A percentile compares a stretch with the other conserved stretches of the same genome.
Conservation (phyloP, 2,797 vertebrate genomes). For the Propithecus deckenii region DNA sequence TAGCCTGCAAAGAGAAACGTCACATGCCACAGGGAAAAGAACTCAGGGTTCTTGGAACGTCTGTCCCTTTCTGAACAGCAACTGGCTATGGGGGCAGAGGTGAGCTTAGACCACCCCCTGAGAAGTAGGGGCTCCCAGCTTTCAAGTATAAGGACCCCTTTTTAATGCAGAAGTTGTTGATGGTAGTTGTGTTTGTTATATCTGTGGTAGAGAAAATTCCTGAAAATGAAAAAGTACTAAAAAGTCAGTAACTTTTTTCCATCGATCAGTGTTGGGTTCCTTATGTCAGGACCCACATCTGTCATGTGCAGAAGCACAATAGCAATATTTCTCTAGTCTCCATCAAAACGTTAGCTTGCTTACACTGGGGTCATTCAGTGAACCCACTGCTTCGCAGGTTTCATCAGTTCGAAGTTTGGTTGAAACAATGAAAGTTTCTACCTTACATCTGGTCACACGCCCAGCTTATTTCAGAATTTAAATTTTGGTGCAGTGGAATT, state of each 20-base stretch:
- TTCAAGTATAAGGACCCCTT: not conserved
- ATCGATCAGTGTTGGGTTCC: not conserved
- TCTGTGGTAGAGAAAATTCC: not conserved
- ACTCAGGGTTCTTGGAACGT: not conserved
- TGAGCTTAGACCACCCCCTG: not conserved
- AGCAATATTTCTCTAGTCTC: not conserved
- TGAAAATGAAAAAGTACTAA: not conserved
- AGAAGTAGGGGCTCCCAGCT: not conserved
- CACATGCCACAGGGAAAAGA: not conserved
- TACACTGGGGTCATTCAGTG: not conserved
- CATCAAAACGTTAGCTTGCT: not conserved
- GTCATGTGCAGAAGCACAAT: not conserved
- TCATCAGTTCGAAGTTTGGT: not conserved
- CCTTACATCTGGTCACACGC: not conserved
- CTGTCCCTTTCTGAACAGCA: not conserved
- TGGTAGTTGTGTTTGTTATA: not conserved
- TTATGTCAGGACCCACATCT: not conserved
- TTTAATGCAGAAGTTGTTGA: not conserved
- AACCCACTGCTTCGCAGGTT: not conserved
- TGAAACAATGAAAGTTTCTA: not conserved
- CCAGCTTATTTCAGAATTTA: not conserved
- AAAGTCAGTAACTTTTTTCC: not conserved
- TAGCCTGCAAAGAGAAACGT: not conserved
- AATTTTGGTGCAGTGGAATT: not conserved
- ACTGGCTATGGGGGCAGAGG: not conserved